Base-by-base conservation (phyloP, 2,113 vertebrate species). In the Quiscalus mexicanus region DNA sequence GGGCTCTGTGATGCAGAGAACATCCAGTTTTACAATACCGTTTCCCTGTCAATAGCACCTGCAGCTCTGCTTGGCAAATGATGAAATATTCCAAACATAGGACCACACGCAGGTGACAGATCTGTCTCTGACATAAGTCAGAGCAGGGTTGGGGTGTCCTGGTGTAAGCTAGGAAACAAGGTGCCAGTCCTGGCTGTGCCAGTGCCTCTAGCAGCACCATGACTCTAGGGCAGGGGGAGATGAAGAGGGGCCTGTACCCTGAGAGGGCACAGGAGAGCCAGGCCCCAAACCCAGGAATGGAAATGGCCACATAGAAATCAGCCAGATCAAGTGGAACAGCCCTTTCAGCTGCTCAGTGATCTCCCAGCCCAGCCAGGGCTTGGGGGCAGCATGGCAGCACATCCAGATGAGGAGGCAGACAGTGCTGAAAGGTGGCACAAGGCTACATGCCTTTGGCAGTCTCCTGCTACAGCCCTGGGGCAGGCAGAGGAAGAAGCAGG, bases 161-260 rank as follows among this genome's bases (percentile, higher is more conserved):
- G 18, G 25, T 62, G 27, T 75, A 74, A 85, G 56, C 18, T 68
- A 84, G 17, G 33, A 60, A 80, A 52, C 20, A 53, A 31, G 20
- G n/a, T 60, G 27, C 25, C 56, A 80, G 63, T 52, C 27, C 33
- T 52, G 30, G n/a, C 58, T 68, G 16, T 85, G 55, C 28, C 62
- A 60, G 37, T 60, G 44, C 55, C 39, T 75, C 28, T 58, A 56
- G 64, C 25, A 69, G 28, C 50, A 52, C 31, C 10, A 6, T 37
- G 37, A 69, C 22, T 89, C 39, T 25, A 50, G 23, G 35, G 35
- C 0, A 1, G n/a, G 3, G 15, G 18, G 18, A 87, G 21, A 68
- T 0, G 0, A 59, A 80, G 39, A 77, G 8, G 17, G 7, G 10
- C 35, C 10, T 0, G 0, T 68, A 62, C 12, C 17, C 52, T 9